Evolutionary conservation across 2,113 vertebrate genomes (phyloP).

Genomic region (Gasterosteus aculeatus): DNA sequence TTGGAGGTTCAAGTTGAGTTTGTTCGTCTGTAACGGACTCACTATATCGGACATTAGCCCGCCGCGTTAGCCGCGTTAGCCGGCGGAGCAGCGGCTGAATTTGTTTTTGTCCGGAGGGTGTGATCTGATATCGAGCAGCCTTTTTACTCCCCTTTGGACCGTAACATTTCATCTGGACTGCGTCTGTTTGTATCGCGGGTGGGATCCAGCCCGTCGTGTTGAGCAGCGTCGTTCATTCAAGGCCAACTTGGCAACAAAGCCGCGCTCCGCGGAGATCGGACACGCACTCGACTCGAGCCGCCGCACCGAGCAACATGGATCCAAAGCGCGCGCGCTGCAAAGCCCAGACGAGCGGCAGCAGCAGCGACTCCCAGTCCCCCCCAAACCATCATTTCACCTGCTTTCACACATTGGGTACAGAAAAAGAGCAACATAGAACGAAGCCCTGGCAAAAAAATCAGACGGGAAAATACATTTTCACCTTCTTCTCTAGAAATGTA

Average conservation of each 20-base stretch:
- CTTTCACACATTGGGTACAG: no score
- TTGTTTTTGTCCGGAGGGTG: conserved; percentile 40
- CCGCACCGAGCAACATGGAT: conserved; percentile 60
- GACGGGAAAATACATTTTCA: no score
- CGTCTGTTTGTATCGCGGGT: not conserved
- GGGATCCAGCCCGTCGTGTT: not conserved
- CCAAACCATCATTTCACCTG: no score
- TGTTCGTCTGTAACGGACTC: conserved; percentile 2
- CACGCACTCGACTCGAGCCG: not conserved
- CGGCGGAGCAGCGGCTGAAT: conserved; percentile 37
- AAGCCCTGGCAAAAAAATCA: no score
- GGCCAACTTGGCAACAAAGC: conserved; percentile 14
- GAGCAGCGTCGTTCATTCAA: not conserved
- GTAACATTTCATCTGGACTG: not conserved
- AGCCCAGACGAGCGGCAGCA: conserved; percentile 45
- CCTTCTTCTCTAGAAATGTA: no score
- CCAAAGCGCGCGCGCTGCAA: conserved; percentile 40
- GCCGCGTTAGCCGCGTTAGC: conserved; percentile 63
- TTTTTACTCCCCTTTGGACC: not conserved
- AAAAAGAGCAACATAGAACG: no score
- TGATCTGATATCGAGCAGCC: no score
- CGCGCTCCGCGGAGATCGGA: not conserved
- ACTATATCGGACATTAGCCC: conserved; percentile 20
- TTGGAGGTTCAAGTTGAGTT: not conserved
- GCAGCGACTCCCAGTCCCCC: conserved; percentile 60